phyloP scores from a whole-genome alignment of 2,797 vertebrate genomes.

The Epinephelus malabaricus region DNA sequence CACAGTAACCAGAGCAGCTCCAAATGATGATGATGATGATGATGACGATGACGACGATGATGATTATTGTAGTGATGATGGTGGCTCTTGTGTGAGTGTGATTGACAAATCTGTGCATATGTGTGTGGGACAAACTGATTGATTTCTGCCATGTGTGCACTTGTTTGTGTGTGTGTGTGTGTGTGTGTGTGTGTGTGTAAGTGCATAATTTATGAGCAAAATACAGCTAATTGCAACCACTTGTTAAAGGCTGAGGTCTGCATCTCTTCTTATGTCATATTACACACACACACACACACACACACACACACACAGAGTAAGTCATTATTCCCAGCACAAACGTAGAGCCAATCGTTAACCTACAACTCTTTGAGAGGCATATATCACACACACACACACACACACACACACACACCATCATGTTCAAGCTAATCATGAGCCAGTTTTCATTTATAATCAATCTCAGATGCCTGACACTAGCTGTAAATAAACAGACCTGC shows the following conservation, averaged over 20 bases:
- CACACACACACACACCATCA: slow-evolving; percentile 32
- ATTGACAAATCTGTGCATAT: slow-evolving; percentile 25
- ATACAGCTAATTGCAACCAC: slow-evolving; percentile 62
- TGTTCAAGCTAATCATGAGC: slow-evolving; percentile 71
- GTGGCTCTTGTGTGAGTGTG: neutral
- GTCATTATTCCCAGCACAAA: slow-evolving; percentile 47
- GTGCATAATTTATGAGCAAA: slow-evolving; percentile 52
- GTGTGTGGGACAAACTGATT: slow-evolving; percentile 21
- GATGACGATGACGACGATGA: slow-evolving; percentile 26
- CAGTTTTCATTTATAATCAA: slow-evolving; percentile 78
- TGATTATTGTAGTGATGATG: slow-evolving; percentile 20
- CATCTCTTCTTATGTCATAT: slow-evolving; percentile 49
- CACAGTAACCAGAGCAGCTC: slow-evolving; percentile 19
- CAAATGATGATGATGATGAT: slow-evolving; percentile 35
- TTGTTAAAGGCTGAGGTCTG: slow-evolving; percentile 59
- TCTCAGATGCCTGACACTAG: slow-evolving; percentile 61
- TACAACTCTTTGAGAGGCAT: slow-evolving; percentile 46
- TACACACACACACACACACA: slow-evolving; percentile 39
- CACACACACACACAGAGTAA: slow-evolving; percentile 18
- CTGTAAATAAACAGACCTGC: slow-evolving; percentile 71
- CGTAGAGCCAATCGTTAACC: slow-evolving; percentile 45
- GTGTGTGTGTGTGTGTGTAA: slow-evolving; percentile 1
- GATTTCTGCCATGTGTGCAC: slow-evolving; percentile 12
- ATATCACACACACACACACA: slow-evolving; percentile 37
- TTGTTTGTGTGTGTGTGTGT: neutral